These are phyloP conservation scores for Diplolepis rosae DNA, from an alignment of 2,888 invertebrate species.

Conservation along the genomic window DNA sequence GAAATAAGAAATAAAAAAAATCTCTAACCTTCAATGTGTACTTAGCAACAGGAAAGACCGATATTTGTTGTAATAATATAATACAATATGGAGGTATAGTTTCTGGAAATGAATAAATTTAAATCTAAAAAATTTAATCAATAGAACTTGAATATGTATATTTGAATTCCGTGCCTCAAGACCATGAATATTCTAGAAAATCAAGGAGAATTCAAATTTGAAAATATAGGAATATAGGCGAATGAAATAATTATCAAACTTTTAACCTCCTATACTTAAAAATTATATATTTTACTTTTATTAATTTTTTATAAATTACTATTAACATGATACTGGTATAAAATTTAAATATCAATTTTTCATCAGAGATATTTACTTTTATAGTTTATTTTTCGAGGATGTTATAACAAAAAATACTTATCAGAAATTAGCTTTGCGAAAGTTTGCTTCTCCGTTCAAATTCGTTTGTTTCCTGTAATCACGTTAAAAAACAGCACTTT, in stretches of 20 bases:
- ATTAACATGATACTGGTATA: not conserved
- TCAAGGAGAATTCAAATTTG: not conserved
- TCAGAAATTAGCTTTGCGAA: constrained; percentile 9
- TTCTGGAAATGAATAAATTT: too few relatives aligned
- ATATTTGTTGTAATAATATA: constrained; percentile 16
- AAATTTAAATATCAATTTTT: not conserved
- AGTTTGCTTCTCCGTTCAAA: constrained; percentile 10
- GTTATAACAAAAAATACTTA: not conserved
- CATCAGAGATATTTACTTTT: not conserved
- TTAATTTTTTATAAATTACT: not conserved
- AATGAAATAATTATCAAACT: not conserved
- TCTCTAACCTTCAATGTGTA: not conserved
- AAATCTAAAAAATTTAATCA: constrained; percentile 3
- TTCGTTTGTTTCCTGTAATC: not conserved
- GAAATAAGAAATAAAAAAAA: not conserved
- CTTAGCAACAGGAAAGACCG: constrained; percentile 13
- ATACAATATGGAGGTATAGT: not conserved
- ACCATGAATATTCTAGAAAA: constrained; percentile 10
- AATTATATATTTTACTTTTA: not conserved
- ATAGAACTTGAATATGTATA: constrained; percentile 1
- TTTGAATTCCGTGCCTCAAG: not conserved
- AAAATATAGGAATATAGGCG: not conserved
- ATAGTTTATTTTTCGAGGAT: not conserved
- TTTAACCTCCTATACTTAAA: not conserved
- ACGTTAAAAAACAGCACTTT: constrained; percentile 13